Conservation (phyloP, 2,888 invertebrate species). For the Brenthis hecate region DNA sequence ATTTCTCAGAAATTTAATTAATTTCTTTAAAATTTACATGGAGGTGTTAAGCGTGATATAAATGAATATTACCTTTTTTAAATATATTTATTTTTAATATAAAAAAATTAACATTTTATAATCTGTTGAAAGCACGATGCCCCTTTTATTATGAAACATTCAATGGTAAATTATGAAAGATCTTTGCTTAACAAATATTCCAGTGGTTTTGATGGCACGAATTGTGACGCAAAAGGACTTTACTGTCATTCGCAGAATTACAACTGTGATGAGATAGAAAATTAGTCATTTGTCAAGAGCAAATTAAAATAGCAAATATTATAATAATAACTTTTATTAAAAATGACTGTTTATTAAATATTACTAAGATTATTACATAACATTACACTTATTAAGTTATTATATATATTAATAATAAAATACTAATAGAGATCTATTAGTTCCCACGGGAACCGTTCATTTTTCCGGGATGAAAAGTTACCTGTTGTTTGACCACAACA, state of each 20-base stretch:
- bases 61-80: background rate
- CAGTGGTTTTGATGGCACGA: slow-evolving; percentile 54
- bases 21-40: too few species aligned
- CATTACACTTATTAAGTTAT: too few species aligned
- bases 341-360: background rate
- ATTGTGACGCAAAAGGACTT: slow-evolving; percentile 55
- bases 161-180: slow-evolving; percentile 25
- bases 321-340: background rate
- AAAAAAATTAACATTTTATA: slow-evolving; percentile 16
- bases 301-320: slow-evolving; percentile 10
- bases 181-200: slow-evolving; percentile 41
- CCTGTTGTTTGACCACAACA: too few species aligned
- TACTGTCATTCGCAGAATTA: slow-evolving; percentile 63
- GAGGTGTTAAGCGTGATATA: too few species aligned
- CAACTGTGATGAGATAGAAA: slow-evolving; percentile 68
- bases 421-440: too few species aligned
- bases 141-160: slow-evolving; percentile 30
- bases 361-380: background rate
- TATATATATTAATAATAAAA: background rate
- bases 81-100: slow-evolving; percentile 2
- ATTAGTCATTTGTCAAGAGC: slow-evolving; percentile 63
- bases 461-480: too few species aligned
- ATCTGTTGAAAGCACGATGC: slow-evolving; percentile 12
- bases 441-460: too few species aligned
- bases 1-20: too few species aligned